These are phyloP conservation scores for Dolichomitus sp. DNA, from an alignment of 2,888 invertebrate species.

Conservation along the genomic window DNA sequence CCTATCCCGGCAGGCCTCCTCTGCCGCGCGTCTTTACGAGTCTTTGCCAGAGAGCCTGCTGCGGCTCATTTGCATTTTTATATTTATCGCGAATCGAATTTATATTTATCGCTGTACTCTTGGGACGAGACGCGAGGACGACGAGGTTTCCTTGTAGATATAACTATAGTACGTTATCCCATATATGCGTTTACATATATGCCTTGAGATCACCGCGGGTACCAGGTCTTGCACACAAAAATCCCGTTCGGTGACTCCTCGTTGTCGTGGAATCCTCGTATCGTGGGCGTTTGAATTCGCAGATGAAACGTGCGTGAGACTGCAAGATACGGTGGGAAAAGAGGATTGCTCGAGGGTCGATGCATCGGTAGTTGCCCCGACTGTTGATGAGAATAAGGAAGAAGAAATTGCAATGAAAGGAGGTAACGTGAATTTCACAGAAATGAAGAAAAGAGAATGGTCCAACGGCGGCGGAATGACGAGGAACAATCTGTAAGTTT, in stretches of 20 bases:
- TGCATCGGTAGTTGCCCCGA: conserved; percentile 29
- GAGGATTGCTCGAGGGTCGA: conserved; percentile 29
- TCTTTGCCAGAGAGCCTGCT: conserved; percentile 61
- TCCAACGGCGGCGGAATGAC: conserved; percentile 10
- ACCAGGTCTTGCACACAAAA: conserved; percentile 46
- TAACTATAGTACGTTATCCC: conserved; percentile 27
- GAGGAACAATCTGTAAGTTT: conserved; percentile 2
- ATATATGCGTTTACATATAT: conserved; percentile 37
- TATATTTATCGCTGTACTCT: conserved; percentile 69
- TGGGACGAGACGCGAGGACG: conserved; percentile 50
- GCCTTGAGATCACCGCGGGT: conserved; percentile 39
- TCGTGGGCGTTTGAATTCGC: conserved; percentile 63
- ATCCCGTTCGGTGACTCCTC: conserved; percentile 67
- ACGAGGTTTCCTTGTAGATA: conserved; percentile 44
- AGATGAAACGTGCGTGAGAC: conserved; percentile 33
- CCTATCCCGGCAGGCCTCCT: conserved; percentile 45
- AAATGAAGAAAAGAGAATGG: conserved; percentile 16
- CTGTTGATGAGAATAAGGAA: conserved; percentile 20
- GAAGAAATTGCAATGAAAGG: not conserved
- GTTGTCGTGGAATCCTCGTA: conserved; percentile 55
- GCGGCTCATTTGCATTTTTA: conserved; percentile 81
- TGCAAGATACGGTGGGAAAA: conserved; percentile 56
- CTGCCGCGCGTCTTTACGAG: conserved; percentile 62
- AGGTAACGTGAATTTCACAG: not conserved
- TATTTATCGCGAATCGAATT: conserved; percentile 79